Percentiles rank a stretch among this genome's conserved stretches.
These are phyloP conservation scores for Tyria jacobaeae DNA, from an alignment of 2,888 invertebrate genomes.

Conservation along the genomic window DNA sequence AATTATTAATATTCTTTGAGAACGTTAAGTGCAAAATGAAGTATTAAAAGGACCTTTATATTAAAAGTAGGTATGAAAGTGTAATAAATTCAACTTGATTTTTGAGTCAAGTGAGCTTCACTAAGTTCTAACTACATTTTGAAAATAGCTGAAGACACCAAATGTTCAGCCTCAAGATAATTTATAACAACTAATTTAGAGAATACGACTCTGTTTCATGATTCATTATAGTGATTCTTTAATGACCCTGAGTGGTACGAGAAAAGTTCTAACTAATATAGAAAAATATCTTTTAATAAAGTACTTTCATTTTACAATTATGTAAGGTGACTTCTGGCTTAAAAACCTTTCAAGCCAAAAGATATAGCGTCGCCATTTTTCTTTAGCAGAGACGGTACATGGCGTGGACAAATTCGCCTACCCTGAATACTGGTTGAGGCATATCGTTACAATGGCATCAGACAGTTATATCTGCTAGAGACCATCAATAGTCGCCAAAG, in stretches of 20 bases:
- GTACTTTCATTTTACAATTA: background rate
- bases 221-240: background rate
- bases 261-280: conserved; percentile 4
- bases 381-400: too few relatives aligned
- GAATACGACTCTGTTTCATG: background rate
- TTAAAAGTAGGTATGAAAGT: too few relatives aligned
- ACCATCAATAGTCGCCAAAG: background rate
- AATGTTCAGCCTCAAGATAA: conserved; percentile 1
- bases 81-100: too few relatives aligned
- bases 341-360: background rate
- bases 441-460: background rate
- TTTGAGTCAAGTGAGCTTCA: too few relatives aligned
- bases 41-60: too few relatives aligned
- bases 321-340: background rate
- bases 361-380: too few relatives aligned
- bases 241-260: background rate
- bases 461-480: background rate
- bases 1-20: too few relatives aligned
- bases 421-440: background rate
- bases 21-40: too few relatives aligned
- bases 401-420: background rate
- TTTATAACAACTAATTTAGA: background rate
- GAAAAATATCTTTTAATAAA: background rate
- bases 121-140: too few relatives aligned
- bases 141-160: background rate